Evolutionary conservation across 2,113 vertebrate species (phyloP), one percentile per base, ranked within the genome.

Genomic region (Chamaetylas fuelleborni): DNA sequence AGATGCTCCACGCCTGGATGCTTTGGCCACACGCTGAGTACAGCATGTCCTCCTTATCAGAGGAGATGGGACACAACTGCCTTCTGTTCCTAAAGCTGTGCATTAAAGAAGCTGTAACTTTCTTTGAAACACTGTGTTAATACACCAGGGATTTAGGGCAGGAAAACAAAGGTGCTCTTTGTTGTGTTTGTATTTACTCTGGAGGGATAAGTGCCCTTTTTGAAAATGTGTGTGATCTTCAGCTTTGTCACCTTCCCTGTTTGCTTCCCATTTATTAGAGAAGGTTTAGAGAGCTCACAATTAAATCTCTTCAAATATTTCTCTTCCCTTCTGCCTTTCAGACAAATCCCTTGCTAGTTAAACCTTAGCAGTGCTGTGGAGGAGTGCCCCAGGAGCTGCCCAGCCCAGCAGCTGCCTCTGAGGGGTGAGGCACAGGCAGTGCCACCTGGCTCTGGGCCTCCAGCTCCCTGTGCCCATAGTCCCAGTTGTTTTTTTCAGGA

Each of bases 401-500:
- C 85, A 79, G 79, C 73, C 51, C 81, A 38, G 56, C 64, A 57
- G 64, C 70, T 72, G 33, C 48, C 10, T 57, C 45, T 47, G 67
- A 23, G 28, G 31, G 60, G 19, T 50, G 50, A 84, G 50, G 34
- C 76, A 11, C 56, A 8, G 8, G 42, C 51, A 5, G 19, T 54
- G 12, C 67, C 72, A 7, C 54, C 1, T 45, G 45, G 77, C 91
- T 66, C 80, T 19, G 23, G 31, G 11, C 42, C 83, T 71, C 57
- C 70, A 81, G 48, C 33, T 26, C 40, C 54, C 77, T 18, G 72
- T 93, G 88, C 86, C 64, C 12, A 79, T 57, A 94, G 76, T 83
- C 86, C 65, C 11, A 5, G 47, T 65, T 96, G 92, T 96, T 97
- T 96, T 97, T 96, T 92, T 79, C 36, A 74, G 97, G 95, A 95